These are phyloP conservation scores for Sternotherus odoratus DNA, from an alignment of 2,797 vertebrate species.

Conservation along the genomic window DNA sequence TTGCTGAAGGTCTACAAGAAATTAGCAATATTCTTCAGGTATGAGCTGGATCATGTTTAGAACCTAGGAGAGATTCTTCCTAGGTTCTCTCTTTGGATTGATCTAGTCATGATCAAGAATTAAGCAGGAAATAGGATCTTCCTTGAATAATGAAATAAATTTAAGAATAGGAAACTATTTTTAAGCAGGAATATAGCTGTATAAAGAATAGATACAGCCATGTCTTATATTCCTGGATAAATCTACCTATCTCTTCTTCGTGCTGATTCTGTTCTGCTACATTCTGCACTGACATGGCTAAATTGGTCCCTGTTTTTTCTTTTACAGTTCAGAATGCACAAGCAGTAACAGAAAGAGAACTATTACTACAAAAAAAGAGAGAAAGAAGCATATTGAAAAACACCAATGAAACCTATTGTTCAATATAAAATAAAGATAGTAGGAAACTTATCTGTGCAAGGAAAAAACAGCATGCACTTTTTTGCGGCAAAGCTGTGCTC, in stretches of 20 bases:
- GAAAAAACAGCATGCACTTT: slow-evolving; percentile 35
- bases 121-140: not conserved
- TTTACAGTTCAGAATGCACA: slow-evolving; percentile 12
- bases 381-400: not conserved
- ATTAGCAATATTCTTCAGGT: not conserved
- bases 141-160: not conserved
- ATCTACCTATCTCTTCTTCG: not conserved
- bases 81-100: not conserved
- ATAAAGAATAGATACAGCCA: not conserved
- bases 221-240: not conserved
- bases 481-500: slow-evolving; percentile 33
- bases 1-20: not conserved
- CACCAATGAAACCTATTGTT: slow-evolving; percentile 25
- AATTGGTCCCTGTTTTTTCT: not conserved
- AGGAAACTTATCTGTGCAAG: slow-evolving; percentile 35
- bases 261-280: not conserved
- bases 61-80: not conserved
- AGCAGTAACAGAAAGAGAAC: not conserved
- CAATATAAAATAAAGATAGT: not conserved
- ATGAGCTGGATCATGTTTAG: not conserved
- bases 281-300: not conserved
- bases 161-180: not conserved
- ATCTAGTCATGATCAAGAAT: rapidly evolving
- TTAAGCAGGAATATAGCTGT: no score
- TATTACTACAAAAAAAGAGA: slow-evolving; percentile 6